Evolutionary conservation across 2,797 vertebrate species (phyloP), one percentile per base, ranked within the genome.

Genomic region (Valencia hispanica): DNA sequence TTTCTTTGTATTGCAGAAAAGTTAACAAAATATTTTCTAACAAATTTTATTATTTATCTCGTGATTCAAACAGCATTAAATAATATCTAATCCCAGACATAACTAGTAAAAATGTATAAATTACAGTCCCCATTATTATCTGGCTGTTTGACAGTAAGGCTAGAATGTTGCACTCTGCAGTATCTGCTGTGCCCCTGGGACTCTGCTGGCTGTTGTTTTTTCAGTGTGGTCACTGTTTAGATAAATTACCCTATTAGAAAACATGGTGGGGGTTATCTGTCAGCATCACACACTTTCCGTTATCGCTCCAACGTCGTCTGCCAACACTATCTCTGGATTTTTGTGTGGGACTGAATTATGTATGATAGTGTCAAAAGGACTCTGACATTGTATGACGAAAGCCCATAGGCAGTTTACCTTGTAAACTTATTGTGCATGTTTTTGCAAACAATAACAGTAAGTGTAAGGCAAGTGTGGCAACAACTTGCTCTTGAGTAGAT

Each of bases 211-310:
- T 69, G 65, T 75, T 66, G 68, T 87, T 72, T 66, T 87, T 77
- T 84, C 84, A 72, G 69, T 87, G 89, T 91, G 92, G 90, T 87
- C 88, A 87, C 80, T 85, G 79, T 80, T 86, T 82, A 91, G 91
- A 95, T 93, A 89, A 94, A 95, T 93, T 87, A 91, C 88, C 84
- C 93, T 74, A 92, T 94, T 94, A 94, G 84, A 90, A 82, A 88
- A 77, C 86, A 80, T 48, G 68, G 84, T 82, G 84, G 88, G 88
- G 88, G 91, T 93, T 87, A 93, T 95, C 90, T 83, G 88, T 94
- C 91, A 93, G 85, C 75, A 90, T 92, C 84, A 36, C 84, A 39
- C 73, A 32, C 14, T 48, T 72, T 76, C 82, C 76, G 75, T 89
- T 77, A 72, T 73, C 41, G 71, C 83, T 82, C 90, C 84, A 76